These are phyloP conservation scores for Nymphalis polychloros DNA, from an alignment of 2,888 invertebrate genomes.

Conservation along the genomic window DNA sequence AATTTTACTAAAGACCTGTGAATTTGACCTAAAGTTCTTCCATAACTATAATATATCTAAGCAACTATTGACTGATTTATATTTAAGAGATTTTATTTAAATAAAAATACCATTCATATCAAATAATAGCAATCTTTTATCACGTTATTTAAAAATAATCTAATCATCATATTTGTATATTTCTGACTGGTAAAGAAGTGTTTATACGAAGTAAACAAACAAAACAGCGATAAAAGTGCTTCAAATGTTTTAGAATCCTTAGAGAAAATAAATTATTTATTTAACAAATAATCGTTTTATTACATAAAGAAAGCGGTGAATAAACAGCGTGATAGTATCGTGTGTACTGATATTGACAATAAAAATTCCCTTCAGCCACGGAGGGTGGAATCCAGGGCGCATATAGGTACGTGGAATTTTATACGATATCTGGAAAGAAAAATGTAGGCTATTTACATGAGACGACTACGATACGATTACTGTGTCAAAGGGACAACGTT, in stretches of 20 bases:
- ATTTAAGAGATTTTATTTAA: too few species aligned
- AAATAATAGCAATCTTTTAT: too few species aligned
- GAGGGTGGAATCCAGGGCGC: conserved; percentile 43
- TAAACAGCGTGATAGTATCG: conserved; percentile 44
- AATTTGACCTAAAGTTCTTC: too few species aligned
- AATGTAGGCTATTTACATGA: not conserved
- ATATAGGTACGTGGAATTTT: conserved; percentile 32
- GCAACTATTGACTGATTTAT: too few species aligned
- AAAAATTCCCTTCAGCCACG: conserved; percentile 60
- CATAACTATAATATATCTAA: too few species aligned
- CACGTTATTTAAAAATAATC: too few species aligned
- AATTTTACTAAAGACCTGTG: too few species aligned
- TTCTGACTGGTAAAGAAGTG: too few species aligned
- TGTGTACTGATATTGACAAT: conserved; percentile 59
- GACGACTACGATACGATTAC: not conserved
- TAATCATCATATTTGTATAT: too few species aligned
- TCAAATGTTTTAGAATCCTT: not conserved
- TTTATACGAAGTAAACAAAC: not conserved
- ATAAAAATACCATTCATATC: too few species aligned
- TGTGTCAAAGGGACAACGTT: too few species aligned
- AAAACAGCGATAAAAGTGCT: not conserved
- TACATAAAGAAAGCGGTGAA: conserved; percentile 39
- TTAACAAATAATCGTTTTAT: conserved; percentile 8
- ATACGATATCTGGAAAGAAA: conserved; percentile 15
- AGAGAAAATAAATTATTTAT: not conserved